Percentiles rank a stretch among this genome's conserved stretches.
These are phyloP conservation scores for Proterorhinus semilunaris DNA, from an alignment of 2,113 vertebrate species.

Conservation along the genomic window DNA sequence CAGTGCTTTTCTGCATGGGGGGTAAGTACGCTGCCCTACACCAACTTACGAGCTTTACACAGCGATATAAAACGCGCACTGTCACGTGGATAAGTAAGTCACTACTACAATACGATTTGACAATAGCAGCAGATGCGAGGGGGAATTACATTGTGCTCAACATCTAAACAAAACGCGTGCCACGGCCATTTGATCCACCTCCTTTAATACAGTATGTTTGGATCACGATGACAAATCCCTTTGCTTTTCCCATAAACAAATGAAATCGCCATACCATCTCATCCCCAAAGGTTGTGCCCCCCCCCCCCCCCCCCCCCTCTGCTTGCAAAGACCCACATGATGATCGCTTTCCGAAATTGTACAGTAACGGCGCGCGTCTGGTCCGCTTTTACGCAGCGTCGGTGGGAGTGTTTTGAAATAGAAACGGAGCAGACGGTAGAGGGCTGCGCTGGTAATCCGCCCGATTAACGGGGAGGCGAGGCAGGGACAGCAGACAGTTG, in stretches of 20 bases:
- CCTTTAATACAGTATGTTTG: slow-evolving; percentile 49
- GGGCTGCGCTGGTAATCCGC: slow-evolving; percentile 64
- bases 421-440: slow-evolving; percentile 66
- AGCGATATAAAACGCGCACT: not conserved
- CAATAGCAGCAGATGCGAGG: slow-evolving; percentile 45
- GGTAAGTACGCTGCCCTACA: slow-evolving; percentile 62
- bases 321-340: not conserved
- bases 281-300: slow-evolving; percentile 13
- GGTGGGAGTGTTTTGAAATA: slow-evolving; percentile 50
- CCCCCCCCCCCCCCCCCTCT: slow-evolving; percentile 3
- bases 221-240: slow-evolving; percentile 58
- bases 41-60: slow-evolving; percentile 9
- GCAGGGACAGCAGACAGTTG: slow-evolving; percentile 47
- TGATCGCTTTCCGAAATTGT: not conserved
- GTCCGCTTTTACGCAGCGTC: slow-evolving; percentile 1
- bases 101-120: slow-evolving; percentile 8
- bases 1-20: slow-evolving; percentile 73
- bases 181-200: slow-evolving; percentile 39
- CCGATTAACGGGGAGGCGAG: slow-evolving; percentile 64
- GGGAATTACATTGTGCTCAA: slow-evolving; percentile 42
- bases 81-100: slow-evolving; percentile 15
- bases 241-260: slow-evolving; percentile 31
- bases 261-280: slow-evolving; percentile 13
- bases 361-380: slow-evolving; percentile 12
- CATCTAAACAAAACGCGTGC: slow-evolving; percentile 37